Evolutionary conservation across 2,113 vertebrate genomes (phyloP).

Genomic region (Aegotheles bennettii): DNA sequence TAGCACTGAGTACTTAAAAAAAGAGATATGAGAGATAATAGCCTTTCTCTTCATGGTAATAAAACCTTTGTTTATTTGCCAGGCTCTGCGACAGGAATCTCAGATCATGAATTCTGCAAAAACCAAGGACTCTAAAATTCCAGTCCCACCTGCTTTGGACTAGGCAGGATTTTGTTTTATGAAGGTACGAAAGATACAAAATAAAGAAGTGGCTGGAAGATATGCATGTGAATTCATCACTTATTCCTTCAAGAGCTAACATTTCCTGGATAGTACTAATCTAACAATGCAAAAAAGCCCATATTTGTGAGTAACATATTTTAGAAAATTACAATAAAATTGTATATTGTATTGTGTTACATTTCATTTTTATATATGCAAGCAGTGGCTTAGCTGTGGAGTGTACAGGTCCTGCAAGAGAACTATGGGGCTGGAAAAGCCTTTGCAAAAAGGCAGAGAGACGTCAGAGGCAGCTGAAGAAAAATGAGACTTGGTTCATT

Average conservation of each 20-base stretch:
- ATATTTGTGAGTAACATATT: neutral
- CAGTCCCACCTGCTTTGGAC: neutral
- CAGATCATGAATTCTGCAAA: neutral
- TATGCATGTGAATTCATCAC: neutral
- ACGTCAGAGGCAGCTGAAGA: neutral
- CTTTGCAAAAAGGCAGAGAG: neutral
- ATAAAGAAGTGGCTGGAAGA: neutral
- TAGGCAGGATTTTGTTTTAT: neutral
- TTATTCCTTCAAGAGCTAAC: neutral
- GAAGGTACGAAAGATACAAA: neutral
- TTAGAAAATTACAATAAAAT: neutral
- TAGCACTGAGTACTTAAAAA: neutral
- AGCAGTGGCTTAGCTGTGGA: neutral
- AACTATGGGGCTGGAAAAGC: neutral
- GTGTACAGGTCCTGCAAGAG: neutral
- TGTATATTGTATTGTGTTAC: neutral
- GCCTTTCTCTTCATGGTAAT: neutral
- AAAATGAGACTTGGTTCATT: neutral
- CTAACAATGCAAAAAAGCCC: neutral
- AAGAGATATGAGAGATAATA: neutral
- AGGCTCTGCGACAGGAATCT: neutral
- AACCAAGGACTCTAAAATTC: neutral
- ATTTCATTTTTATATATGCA: neutral
- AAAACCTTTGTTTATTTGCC: neutral
- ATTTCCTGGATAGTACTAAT: neutral